phyloP scores from a whole-genome alignment of 1,140 invertebrate species.

The Adelges cooleyi region DNA sequence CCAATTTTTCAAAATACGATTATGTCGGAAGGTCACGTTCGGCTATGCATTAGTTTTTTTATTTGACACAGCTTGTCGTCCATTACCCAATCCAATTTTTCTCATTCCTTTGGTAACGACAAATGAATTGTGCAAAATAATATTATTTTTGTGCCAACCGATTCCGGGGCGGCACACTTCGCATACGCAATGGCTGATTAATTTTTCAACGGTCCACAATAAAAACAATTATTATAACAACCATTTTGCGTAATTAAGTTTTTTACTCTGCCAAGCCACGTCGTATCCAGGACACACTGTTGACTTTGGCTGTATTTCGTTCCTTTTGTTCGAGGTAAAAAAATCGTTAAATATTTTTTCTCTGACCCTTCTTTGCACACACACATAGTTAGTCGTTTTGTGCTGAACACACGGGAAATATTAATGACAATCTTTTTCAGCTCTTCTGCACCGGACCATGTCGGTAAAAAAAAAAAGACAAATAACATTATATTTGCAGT shows the following conservation, averaged over 20 bases:
- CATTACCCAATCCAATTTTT: no score
- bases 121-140: slow-evolving; percentile 11
- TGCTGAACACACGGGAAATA: neutral
- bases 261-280: neutral
- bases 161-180: neutral
- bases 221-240: neutral
- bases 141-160: slow-evolving; percentile 11
- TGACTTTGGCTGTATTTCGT: neutral
- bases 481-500: slow-evolving; percentile 12
- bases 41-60: neutral
- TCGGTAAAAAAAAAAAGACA: neutral
- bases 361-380: slow-evolving; percentile 19
- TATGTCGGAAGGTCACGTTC: slow-evolving; percentile 11
- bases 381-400: neutral
- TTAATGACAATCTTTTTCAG: slow-evolving; percentile 17
- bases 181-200: slow-evolving; percentile 27
- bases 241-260: slow-evolving; percentile 24
- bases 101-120: slow-evolving; percentile 8
- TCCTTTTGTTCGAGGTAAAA: neutral
- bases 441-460: neutral
- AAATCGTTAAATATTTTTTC: slow-evolving; percentile 1
- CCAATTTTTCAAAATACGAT: slow-evolving; percentile 3
- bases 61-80: slow-evolving; percentile 8
- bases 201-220: neutral
- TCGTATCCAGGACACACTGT: slow-evolving; percentile 8